phyloP scores from a whole-genome alignment of 2,113 vertebrate species.

The Orcinus orca region DNA sequence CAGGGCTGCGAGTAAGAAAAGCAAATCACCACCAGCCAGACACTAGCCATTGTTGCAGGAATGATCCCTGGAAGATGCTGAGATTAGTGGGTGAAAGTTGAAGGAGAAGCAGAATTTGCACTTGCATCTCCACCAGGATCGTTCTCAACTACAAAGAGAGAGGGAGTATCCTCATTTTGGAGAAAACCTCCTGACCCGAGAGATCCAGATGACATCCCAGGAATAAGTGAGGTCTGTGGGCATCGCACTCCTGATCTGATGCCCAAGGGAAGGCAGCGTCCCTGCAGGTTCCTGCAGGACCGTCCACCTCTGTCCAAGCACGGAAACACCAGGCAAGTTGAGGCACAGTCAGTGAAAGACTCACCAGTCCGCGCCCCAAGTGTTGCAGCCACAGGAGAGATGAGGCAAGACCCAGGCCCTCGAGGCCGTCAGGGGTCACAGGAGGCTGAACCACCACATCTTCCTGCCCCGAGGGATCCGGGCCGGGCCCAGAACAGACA shows the following conservation, averaged over 20 bases:
- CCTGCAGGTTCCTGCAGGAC: background rate
- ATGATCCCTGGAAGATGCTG: background rate
- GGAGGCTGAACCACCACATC: background rate
- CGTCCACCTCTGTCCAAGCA: fast-evolving
- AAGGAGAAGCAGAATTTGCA: background rate
- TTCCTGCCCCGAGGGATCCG: background rate
- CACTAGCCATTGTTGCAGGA: background rate
- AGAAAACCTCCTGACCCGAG: background rate
- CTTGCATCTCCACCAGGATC: background rate
- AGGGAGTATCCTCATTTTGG: background rate
- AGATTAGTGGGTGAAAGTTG: background rate
- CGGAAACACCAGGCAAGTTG: background rate
- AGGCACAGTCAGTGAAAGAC: background rate
- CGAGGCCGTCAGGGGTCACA: background rate
- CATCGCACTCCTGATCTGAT: background rate
- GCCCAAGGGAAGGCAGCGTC: fast-evolving
- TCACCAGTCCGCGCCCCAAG: background rate
- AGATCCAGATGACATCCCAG: background rate
- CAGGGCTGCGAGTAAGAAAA: background rate
- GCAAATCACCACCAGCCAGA: background rate
- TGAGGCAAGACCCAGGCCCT: background rate
- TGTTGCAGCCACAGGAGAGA: fast-evolving
- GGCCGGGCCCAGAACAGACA: background rate
- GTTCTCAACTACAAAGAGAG: background rate
- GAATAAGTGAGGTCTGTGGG: background rate